A percentile compares a stretch with the other conserved stretches of the same genome.
These are phyloP conservation scores for Motacilla tschutschensis DNA, from an alignment of 2,113 vertebrate genomes.

Conservation along the genomic window DNA sequence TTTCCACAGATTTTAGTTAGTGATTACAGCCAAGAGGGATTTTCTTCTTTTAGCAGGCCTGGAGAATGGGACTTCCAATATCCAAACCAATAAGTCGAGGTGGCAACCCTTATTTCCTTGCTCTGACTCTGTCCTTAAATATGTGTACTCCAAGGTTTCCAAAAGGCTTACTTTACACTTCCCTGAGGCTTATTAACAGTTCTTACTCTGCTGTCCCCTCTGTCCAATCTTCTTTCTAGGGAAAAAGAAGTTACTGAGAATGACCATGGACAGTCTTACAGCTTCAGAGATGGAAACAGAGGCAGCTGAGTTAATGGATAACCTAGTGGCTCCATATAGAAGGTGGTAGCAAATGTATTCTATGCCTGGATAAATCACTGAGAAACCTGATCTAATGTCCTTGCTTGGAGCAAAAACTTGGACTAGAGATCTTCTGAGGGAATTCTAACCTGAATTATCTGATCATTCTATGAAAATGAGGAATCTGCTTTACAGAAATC, in stretches of 20 bases:
- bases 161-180: neutral
- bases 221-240: neutral
- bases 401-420: neutral
- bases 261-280: neutral
- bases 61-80: neutral
- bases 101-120: neutral
- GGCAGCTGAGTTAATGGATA: neutral
- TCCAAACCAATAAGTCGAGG: neutral
- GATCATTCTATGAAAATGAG: neutral
- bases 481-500: neutral
- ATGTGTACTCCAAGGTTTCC: neutral
- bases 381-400: neutral
- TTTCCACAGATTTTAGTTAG: neutral
- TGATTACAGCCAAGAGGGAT: neutral
- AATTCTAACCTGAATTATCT: neutral
- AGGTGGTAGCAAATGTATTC: neutral
- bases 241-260: neutral
- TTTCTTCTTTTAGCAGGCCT: neutral
- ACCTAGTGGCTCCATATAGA: neutral
- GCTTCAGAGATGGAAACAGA: neutral
- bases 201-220: neutral
- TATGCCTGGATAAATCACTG: neutral
- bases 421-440: neutral
- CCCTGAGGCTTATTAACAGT: neutral
- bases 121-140: neutral